These are phyloP conservation scores for Alcis repandata DNA, from an alignment of 2,888 invertebrate species.

Conservation along the genomic window DNA sequence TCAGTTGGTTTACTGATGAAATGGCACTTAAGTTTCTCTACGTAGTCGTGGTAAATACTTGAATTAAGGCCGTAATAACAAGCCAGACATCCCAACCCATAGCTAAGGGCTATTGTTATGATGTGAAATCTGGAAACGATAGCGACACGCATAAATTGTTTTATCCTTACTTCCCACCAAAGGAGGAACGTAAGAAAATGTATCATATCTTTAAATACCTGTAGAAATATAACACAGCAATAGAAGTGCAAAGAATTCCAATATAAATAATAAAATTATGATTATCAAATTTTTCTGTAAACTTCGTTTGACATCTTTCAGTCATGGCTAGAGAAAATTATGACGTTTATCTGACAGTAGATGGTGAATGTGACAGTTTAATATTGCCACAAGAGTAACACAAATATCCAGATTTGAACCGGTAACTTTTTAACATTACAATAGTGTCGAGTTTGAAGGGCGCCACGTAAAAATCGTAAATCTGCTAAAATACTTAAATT, in stretches of 20 bases:
- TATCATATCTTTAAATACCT: slow-evolving; percentile 61
- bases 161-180: slow-evolving; percentile 45
- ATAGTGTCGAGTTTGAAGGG: too few relatives aligned
- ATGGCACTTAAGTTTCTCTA: slow-evolving; percentile 76
- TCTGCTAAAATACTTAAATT: too few relatives aligned
- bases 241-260: slow-evolving; percentile 69
- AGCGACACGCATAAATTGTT: slow-evolving; percentile 57
- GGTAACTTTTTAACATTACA: not conserved
- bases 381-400: slow-evolving; percentile 23
- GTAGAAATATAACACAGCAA: slow-evolving; percentile 78
- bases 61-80: slow-evolving; percentile 79
- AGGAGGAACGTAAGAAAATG: slow-evolving; percentile 40
- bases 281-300: slow-evolving; percentile 79
- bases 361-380: slow-evolving; percentile 23
- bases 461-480: too few relatives aligned
- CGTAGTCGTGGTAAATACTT: slow-evolving; percentile 68
- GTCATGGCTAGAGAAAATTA: slow-evolving; percentile 80
- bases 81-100: slow-evolving; percentile 84
- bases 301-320: slow-evolving; percentile 84
- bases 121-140: slow-evolving; percentile 80
- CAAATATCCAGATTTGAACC: not conserved
- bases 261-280: slow-evolving; percentile 81
- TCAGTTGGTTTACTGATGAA: slow-evolving; percentile 61
- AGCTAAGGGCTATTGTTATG: slow-evolving; percentile 74
- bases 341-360: slow-evolving; percentile 59